Evolutionary conservation across 2,113 vertebrate species (phyloP).

Genomic region (Labeo catla): DNA sequence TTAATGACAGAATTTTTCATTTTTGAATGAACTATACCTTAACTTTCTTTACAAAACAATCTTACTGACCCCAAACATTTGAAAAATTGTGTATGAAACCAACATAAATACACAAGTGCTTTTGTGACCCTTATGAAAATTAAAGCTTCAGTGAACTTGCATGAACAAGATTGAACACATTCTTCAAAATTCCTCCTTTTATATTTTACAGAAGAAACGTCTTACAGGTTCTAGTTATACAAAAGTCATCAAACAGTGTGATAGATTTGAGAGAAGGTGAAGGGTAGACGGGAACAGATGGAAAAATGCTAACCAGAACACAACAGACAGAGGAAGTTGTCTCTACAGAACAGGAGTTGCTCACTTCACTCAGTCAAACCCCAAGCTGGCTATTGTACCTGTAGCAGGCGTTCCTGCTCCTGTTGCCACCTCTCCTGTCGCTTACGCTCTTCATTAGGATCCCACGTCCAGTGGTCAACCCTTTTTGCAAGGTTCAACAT

Average conservation of each 20-base stretch:
- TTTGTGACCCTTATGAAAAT: background rate
- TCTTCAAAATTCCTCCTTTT: background rate
- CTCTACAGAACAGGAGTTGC: background rate
- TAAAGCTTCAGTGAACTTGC: background rate
- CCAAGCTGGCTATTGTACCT: slow-evolving; percentile 78
- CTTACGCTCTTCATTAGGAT: slow-evolving; percentile 94
- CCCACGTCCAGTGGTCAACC: slow-evolving; percentile 95
- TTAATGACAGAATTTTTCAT: too few relatives aligned
- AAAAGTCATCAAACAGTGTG: background rate
- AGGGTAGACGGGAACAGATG: background rate
- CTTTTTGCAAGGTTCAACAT: slow-evolving; percentile 83
- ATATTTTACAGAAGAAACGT: background rate
- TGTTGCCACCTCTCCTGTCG: slow-evolving; percentile 96
- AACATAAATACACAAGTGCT: background rate
- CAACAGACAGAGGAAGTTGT: background rate
- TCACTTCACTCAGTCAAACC: slow-evolving; percentile 49
- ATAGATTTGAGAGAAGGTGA: background rate
- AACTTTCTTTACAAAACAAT: too few relatives aligned
- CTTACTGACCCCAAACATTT: too few relatives aligned
- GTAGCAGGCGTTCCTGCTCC: slow-evolving; percentile 93
- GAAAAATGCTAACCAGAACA: background rate
- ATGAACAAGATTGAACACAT: background rate
- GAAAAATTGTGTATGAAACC: background rate
- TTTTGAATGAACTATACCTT: too few relatives aligned
- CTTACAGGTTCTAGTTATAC: background rate